Evolutionary conservation across 1,140 invertebrate genomes (phyloP).

Genomic region (Manduca sexta): DNA sequence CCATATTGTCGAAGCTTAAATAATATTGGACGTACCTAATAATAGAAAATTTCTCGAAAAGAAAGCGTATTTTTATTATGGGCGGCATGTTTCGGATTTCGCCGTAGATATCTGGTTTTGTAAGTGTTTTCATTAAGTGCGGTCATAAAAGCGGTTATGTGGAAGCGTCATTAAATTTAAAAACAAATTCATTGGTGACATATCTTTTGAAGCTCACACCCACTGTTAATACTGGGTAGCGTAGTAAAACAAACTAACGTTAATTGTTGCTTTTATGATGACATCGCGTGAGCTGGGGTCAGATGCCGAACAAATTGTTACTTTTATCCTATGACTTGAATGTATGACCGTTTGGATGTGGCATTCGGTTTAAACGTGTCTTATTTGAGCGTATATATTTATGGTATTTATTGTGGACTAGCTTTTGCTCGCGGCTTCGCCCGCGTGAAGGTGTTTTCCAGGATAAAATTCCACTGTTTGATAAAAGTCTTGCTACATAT

Average conservation of each 20-base stretch:
- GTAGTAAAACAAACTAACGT: constrained; percentile 55
- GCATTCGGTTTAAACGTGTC: neutral
- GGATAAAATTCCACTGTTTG: no score
- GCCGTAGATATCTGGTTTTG: constrained; percentile 21
- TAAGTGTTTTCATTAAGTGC: constrained; percentile 20
- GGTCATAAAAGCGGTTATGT: constrained; percentile 28
- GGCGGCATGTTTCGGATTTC: constrained; percentile 8
- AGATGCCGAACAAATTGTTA: constrained; percentile 42
- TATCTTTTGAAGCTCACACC: constrained; percentile 47
- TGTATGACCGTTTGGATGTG: neutral
- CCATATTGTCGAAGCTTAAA: constrained; percentile 53
- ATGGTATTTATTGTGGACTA: no score
- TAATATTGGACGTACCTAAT: constrained; percentile 44
- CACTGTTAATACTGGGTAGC: constrained; percentile 29
- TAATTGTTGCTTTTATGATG: constrained; percentile 62
- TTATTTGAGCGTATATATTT: neutral
- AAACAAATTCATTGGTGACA: constrained; percentile 32
- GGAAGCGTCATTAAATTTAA: constrained; percentile 32
- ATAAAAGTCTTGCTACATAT: no score
- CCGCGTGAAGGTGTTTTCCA: no score
- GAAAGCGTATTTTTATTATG: neutral
- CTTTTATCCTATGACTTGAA: constrained; percentile 6
- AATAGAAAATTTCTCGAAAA: constrained; percentile 18
- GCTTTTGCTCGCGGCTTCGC: no score
- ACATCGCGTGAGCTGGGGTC: constrained; percentile 50